Percentiles rank a stretch among this genome's conserved stretches.
These are phyloP conservation scores for Laticauda colubrina DNA, from an alignment of 2,113 vertebrate genomes.

Conservation along the genomic window DNA sequence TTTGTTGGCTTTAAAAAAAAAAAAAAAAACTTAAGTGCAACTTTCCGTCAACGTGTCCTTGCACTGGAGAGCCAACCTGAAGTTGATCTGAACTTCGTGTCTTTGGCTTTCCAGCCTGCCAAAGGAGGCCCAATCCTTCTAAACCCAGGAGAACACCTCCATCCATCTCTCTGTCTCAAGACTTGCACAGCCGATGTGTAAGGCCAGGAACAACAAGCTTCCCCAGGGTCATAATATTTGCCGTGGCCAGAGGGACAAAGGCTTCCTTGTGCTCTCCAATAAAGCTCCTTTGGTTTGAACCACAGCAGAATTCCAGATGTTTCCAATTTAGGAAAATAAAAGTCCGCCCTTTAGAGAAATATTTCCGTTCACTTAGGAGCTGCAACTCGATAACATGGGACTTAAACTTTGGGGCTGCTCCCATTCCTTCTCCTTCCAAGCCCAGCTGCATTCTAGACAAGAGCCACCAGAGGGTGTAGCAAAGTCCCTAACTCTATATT, in stretches of 20 bases:
- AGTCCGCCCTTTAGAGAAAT: conserved; percentile 22
- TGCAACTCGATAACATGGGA: not conserved
- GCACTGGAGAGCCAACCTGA: not conserved
- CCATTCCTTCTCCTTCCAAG: not conserved
- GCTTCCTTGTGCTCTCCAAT: conserved; percentile 43
- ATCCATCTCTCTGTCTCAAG: conserved; percentile 36
- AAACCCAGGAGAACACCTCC: conserved; percentile 31
- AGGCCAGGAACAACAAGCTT: conserved; percentile 40
- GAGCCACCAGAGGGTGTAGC: not conserved
- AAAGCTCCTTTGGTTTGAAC: conserved; percentile 53
- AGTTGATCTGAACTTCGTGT: not conserved
- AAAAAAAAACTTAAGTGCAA: not conserved
- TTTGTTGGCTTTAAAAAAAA: no score
- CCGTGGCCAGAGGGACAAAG: conserved; percentile 40
- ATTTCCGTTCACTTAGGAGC: not conserved
- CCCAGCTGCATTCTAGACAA: not conserved
- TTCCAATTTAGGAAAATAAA: conserved; percentile 26
- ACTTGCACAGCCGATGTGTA: not conserved
- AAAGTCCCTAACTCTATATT: not conserved
- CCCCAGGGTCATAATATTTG: conserved; percentile 19
- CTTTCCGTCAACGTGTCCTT: not conserved
- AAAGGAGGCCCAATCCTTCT: conserved; percentile 35
- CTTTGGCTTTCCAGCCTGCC: conserved; percentile 29
- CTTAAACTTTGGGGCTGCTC: not conserved
- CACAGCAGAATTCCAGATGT: not conserved